phyloP scores from a whole-genome alignment of 2,797 vertebrate species.

The Tokudaia muenninki region DNA sequence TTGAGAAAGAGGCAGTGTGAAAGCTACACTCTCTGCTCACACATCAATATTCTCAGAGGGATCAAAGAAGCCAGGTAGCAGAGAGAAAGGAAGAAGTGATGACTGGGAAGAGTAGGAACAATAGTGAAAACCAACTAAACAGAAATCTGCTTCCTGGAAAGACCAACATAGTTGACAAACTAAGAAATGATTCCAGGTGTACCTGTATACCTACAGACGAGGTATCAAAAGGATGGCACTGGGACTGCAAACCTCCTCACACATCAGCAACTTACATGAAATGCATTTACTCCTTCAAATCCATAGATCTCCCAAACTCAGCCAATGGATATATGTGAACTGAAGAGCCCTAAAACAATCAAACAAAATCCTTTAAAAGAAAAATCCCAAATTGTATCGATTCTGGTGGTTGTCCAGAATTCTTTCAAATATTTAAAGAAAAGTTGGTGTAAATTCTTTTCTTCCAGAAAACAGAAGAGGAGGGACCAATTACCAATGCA shows the following conservation, averaged over 20 bases:
- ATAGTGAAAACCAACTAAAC: neutral
- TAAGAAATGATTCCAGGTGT: neutral
- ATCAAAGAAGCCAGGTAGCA: neutral
- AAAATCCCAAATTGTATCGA: neutral
- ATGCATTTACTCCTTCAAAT: neutral
- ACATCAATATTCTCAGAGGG: neutral
- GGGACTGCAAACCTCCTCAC: neutral
- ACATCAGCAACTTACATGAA: neutral
- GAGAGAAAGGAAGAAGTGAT: neutral
- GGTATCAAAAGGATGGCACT: neutral
- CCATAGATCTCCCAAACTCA: neutral
- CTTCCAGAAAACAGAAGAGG: neutral
- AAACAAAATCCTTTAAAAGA: neutral
- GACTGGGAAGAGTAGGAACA: neutral
- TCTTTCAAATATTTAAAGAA: constrained; percentile 22
- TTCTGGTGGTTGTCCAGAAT: neutral
- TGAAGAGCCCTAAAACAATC: neutral
- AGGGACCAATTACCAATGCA: neutral
- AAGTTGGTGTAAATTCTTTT: neutral
- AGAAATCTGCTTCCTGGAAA: constrained; percentile 43
- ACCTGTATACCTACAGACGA: neutral
- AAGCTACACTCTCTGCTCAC: neutral
- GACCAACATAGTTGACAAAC: neutral
- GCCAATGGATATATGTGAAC: neutral
- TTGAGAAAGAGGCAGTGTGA: neutral